phyloP scores from a whole-genome alignment of 2,888 invertebrate species.

The Cantharis flavilabris region DNA sequence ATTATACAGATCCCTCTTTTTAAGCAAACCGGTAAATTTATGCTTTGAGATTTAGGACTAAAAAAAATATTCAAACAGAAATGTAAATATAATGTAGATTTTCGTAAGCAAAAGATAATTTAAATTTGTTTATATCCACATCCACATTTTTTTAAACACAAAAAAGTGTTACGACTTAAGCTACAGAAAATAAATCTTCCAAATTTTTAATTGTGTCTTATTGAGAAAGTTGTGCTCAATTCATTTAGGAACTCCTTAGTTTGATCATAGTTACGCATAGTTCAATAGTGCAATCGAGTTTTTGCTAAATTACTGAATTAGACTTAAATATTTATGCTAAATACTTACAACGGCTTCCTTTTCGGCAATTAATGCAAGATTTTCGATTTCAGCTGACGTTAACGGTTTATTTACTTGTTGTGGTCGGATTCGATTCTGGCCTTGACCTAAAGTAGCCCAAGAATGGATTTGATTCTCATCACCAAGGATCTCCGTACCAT shows the following conservation, averaged over 20 bases:
- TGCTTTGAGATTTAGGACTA: too few relatives aligned
- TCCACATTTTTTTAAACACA: too few relatives aligned
- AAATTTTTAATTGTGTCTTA: not conserved
- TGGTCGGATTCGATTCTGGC: slow-evolving; percentile 41
- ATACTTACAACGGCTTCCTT: slow-evolving; percentile 63
- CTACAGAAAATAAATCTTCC: not conserved
- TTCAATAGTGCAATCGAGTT: not conserved
- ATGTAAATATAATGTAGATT: not conserved
- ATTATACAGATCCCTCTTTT: not conserved
- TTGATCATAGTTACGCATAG: slow-evolving; percentile 6
- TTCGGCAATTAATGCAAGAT: slow-evolving; percentile 59
- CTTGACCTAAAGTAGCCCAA: slow-evolving; percentile 25
- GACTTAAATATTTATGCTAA: too few relatives aligned
- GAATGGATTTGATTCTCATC: slow-evolving; percentile 12
- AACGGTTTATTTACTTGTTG: slow-evolving; percentile 43
- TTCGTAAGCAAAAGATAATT: not conserved
- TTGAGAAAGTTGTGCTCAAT: not conserved
- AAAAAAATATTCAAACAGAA: too few relatives aligned
- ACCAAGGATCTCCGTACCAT: not conserved
- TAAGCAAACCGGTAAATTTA: too few relatives aligned
- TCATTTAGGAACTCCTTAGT: not conserved
- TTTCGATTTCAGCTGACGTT: slow-evolving; percentile 57
- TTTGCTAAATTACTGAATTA: not conserved
- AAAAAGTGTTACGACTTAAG: not conserved
- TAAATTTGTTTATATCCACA: not conserved